Conservation (phyloP, 2,113 vertebrate species). For the Trinectes maculatus region DNA sequence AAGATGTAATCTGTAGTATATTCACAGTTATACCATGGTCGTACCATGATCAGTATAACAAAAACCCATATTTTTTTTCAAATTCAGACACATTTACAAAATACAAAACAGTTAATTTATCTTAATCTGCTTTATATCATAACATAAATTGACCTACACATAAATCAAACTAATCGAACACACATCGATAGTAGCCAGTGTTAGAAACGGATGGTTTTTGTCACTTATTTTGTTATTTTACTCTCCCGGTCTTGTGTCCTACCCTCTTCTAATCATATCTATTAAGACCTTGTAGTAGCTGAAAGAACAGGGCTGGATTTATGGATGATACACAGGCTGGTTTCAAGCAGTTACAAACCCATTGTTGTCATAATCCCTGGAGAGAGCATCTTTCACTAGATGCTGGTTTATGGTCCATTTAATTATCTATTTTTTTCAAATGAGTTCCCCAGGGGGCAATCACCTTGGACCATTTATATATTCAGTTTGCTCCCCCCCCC, state of each 20-base stretch:
- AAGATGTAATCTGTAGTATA: background rate
- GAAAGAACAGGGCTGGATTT: constrained; percentile 10
- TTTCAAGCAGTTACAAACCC: constrained; percentile 47
- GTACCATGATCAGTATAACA: too few species aligned
- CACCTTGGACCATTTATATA: constrained; percentile 42
- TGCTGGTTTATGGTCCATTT: constrained; percentile 50
- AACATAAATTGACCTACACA: too few species aligned
- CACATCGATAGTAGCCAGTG: too few species aligned
- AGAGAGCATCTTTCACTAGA: constrained; percentile 40
- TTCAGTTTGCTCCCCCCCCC: constrained; percentile 49
- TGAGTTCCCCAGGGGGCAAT: constrained; percentile 53
- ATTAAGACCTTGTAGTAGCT: background rate
- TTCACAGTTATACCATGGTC: background rate
- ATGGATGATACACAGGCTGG: constrained; percentile 15
- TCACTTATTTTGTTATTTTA: background rate
- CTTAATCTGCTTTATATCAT: too few species aligned
- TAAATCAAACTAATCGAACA: too few species aligned
- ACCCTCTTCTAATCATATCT: background rate
- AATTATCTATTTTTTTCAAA: constrained; percentile 61
- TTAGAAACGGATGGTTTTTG: background rate
- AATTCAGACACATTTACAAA: too few species aligned
- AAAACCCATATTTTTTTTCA: too few species aligned
- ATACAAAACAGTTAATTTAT: too few species aligned
- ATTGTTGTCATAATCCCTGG: constrained; percentile 21
- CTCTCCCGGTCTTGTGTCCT: background rate